These are phyloP conservation scores for Bradypus variegatus DNA, from an alignment of 2,797 vertebrate genomes.

Conservation along the genomic window DNA sequence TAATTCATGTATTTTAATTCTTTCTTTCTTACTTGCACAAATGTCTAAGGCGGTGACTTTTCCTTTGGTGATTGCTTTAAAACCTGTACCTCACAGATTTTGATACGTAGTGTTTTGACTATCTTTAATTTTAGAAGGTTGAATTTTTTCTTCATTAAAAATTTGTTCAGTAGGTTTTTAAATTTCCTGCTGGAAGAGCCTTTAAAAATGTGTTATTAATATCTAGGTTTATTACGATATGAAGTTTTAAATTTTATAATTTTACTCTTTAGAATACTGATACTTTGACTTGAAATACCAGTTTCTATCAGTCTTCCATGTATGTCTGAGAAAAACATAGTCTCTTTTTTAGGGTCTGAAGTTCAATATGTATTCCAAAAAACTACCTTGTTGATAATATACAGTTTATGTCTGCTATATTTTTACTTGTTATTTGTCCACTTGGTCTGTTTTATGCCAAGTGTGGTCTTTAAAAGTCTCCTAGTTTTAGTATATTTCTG, in stretches of 20 bases:
- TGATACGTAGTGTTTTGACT: background rate
- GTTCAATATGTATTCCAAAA: background rate
- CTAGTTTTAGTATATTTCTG: background rate
- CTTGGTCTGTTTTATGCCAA: background rate
- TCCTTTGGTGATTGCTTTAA: background rate
- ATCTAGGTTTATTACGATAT: background rate
- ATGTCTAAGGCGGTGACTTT: background rate
- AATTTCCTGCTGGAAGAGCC: background rate
- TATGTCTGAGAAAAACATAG: background rate
- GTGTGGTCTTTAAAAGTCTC: background rate
- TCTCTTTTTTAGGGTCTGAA: background rate
- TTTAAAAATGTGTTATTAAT: slow-evolving; percentile 2
- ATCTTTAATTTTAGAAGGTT: background rate
- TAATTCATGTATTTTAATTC: background rate
- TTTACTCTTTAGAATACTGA: background rate
- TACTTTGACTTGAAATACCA: background rate
- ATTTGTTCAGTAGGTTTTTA: background rate
- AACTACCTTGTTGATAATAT: background rate
- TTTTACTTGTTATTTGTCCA: background rate
- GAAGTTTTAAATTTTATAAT: background rate
- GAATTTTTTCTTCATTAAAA: background rate
- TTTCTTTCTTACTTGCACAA: background rate
- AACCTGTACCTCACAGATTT: background rate
- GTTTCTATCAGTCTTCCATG: background rate
- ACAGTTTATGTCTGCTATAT: background rate